Conservation (phyloP, 2,797 vertebrate genomes). For the Acridotheres tristis region DNA sequence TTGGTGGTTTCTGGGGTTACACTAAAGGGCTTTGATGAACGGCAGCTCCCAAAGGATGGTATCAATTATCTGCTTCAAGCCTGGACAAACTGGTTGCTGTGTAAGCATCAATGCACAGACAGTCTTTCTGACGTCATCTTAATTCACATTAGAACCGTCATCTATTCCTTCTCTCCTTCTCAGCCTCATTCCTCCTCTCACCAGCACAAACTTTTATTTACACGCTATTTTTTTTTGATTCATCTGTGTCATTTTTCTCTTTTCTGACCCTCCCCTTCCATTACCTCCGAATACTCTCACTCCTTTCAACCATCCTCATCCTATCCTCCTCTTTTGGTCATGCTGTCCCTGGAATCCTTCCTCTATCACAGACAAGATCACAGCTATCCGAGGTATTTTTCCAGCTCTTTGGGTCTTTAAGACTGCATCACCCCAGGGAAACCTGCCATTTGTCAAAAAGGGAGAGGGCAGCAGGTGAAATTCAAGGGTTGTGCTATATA, state of each 20-base stretch:
- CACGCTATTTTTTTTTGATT: neutral
- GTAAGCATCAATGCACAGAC: constrained; percentile 3
- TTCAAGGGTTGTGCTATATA: neutral
- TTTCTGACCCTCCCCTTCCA: neutral
- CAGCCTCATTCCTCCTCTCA: neutral
- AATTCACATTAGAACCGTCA: neutral
- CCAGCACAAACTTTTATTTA: neutral
- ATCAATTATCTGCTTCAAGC: constrained; percentile 22
- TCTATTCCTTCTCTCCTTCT: neutral
- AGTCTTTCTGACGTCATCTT: constrained; percentile 5
- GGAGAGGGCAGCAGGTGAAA: neutral
- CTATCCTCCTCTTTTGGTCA: neutral
- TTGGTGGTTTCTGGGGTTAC: neutral
- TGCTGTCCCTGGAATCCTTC: neutral
- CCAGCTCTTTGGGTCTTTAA: neutral
- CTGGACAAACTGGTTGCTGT: constrained; percentile 3
- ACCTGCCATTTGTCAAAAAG: neutral
- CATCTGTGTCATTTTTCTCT: neutral
- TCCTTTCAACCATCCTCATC: neutral
- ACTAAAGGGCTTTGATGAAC: neutral
- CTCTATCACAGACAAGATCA: neutral
- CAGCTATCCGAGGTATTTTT: neutral
- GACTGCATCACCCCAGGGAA: neutral
- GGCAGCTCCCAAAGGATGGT: neutral
- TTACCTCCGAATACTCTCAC: neutral